These are phyloP conservation scores for Nymphalis urticae DNA, from an alignment of 2,888 invertebrate genomes.

Conservation along the genomic window DNA sequence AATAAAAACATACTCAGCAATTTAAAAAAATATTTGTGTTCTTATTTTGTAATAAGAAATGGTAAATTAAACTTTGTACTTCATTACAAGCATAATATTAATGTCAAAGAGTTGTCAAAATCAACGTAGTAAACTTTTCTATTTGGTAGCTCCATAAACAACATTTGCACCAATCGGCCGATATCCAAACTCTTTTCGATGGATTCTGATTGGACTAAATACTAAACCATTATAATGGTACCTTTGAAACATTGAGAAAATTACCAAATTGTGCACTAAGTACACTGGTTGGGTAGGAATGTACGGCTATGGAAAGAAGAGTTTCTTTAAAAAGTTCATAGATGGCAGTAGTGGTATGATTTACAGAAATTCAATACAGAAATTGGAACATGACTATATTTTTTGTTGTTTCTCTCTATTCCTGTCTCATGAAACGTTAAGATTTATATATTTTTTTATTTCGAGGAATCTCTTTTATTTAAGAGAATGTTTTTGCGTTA, in stretches of 20 bases:
- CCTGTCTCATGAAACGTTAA: conserved; percentile 47
- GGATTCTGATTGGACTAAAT: conserved; percentile 29
- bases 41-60: background rate
- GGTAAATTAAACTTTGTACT: conserved; percentile 28
- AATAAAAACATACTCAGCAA: background rate
- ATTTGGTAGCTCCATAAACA: conserved; percentile 34
- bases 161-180: conserved; percentile 37
- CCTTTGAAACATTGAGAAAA: too few relatives aligned
- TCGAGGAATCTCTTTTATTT: conserved; percentile 16
- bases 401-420: conserved; percentile 66
- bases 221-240: conserved; percentile 12
- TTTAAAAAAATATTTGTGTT: background rate
- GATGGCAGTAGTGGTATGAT: conserved; percentile 63
- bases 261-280: conserved; percentile 21
- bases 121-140: conserved; percentile 25
- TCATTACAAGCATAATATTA: conserved; percentile 50
- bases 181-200: conserved; percentile 1
- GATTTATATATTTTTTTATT: conserved; percentile 36
- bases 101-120: conserved; percentile 48
- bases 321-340: conserved; percentile 41
- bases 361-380: conserved; percentile 65
- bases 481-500: conserved; percentile 31
- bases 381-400: conserved; percentile 41
- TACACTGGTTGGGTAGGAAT: conserved; percentile 20
- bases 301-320: conserved; percentile 11